Evolutionary conservation across 2,797 vertebrate species (phyloP).

Genomic region (Onychomys torridus): DNA sequence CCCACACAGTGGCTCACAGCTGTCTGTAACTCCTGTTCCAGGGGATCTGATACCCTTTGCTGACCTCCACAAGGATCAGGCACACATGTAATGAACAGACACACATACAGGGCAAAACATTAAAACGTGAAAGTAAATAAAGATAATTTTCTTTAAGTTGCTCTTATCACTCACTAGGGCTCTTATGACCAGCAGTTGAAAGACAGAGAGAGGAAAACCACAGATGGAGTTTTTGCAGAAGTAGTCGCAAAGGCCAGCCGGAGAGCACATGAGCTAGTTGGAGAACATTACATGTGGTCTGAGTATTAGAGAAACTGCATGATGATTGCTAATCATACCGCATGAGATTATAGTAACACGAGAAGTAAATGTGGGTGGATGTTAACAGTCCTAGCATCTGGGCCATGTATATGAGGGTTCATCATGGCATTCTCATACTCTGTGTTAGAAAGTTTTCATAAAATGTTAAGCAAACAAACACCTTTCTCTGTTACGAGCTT

Average conservation of each 20-base stretch:
- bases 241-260: background rate
- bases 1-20: background rate
- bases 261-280: background rate
- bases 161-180: background rate
- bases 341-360: background rate
- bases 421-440: background rate
- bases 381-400: background rate
- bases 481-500: background rate
- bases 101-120: background rate
- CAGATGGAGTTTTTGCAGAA: background rate
- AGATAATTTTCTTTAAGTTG: background rate
- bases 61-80: background rate
- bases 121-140: background rate
- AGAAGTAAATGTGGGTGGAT: background rate
- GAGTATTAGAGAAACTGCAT: background rate
- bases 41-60: background rate
- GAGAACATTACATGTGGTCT: background rate
- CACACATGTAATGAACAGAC: background rate
- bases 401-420: background rate
- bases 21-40: background rate
- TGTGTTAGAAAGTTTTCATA: background rate
- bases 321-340: background rate
- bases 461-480: background rate
- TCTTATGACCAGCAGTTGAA: background rate
- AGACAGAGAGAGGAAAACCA: background rate